phyloP scores from a whole-genome alignment of 2,113 vertebrate species.

The Dascyllus trimaculatus region DNA sequence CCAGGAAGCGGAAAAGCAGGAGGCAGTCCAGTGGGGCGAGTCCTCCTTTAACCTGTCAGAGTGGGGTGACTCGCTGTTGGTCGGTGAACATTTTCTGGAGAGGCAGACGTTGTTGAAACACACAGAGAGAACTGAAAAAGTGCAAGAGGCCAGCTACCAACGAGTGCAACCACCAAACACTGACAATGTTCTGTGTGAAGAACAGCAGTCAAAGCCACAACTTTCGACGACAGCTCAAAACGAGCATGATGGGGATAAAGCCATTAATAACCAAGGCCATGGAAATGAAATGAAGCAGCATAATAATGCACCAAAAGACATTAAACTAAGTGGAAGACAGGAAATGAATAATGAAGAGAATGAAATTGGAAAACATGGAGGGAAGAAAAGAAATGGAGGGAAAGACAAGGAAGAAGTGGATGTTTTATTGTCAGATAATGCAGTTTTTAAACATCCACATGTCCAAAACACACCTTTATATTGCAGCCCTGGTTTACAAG shows the following conservation, averaged over 20 bases:
- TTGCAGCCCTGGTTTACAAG: slow-evolving; percentile 91
- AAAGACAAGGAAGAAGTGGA: background rate
- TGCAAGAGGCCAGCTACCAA: background rate
- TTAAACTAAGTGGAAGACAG: background rate
- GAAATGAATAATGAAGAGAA: background rate
- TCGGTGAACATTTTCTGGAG: slow-evolving; percentile 84
- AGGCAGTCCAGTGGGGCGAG: slow-evolving; percentile 85
- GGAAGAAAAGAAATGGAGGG: background rate
- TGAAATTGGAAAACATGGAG: background rate
- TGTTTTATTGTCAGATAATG: slow-evolving; percentile 31
- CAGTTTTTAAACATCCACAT: slow-evolving; percentile 19
- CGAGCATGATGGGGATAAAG: slow-evolving; percentile 1
- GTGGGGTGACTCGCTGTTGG: slow-evolving; percentile 86
- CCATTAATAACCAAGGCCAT: background rate
- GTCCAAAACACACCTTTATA: slow-evolving; percentile 61
- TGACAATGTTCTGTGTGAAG: background rate
- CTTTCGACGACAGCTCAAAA: background rate
- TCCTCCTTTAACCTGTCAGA: slow-evolving; percentile 89
- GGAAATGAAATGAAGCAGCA: background rate
- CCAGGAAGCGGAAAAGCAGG: slow-evolving; percentile 78
- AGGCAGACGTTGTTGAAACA: slow-evolving; percentile 68
- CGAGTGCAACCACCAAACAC: background rate
- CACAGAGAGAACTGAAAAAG: slow-evolving; percentile 25
- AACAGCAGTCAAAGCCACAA: slow-evolving; percentile 6
- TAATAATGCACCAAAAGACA: background rate